These are phyloP conservation scores for Darevskia nairensis DNA, from an alignment of 2,797 vertebrate species.

Conservation along the genomic window DNA sequence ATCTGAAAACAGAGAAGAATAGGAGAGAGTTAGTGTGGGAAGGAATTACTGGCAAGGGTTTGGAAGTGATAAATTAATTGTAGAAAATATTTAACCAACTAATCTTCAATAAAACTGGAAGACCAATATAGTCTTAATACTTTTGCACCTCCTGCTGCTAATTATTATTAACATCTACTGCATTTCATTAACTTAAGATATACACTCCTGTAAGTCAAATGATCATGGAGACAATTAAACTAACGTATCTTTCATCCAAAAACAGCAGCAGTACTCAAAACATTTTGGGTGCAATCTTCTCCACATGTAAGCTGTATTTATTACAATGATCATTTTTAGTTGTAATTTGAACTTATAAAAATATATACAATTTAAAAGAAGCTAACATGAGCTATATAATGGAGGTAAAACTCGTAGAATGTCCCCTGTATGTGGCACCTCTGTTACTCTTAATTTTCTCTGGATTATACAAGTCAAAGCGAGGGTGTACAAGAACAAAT, in stretches of 20 bases:
- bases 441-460: slow-evolving; percentile 3
- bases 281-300: neutral
- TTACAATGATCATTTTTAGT: neutral
- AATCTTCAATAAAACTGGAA: slow-evolving; percentile 51
- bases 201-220: slow-evolving; percentile 19
- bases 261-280: slow-evolving; percentile 31
- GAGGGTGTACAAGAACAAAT: neutral
- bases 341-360: neutral
- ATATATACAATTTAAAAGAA: neutral
- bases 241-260: neutral
- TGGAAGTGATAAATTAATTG: slow-evolving; percentile 33
- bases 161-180: slow-evolving; percentile 9
- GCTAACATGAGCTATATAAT: neutral
- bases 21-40: slow-evolving; percentile 41
- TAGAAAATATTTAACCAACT: slow-evolving; percentile 28
- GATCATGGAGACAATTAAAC: neutral
- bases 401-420: neutral
- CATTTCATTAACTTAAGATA: slow-evolving; percentile 11
- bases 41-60: slow-evolving; percentile 4
- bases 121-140: slow-evolving; percentile 39
- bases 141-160: slow-evolving; percentile 28
- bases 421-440: neutral
- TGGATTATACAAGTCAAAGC: neutral
- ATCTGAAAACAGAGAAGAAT: slow-evolving; percentile 54
- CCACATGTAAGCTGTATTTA: neutral